Percentiles rank a stretch among this genome's conserved stretches.
phyloP scores from a whole-genome alignment of 2,797 vertebrate genomes.

The Sebastes variabilis region DNA sequence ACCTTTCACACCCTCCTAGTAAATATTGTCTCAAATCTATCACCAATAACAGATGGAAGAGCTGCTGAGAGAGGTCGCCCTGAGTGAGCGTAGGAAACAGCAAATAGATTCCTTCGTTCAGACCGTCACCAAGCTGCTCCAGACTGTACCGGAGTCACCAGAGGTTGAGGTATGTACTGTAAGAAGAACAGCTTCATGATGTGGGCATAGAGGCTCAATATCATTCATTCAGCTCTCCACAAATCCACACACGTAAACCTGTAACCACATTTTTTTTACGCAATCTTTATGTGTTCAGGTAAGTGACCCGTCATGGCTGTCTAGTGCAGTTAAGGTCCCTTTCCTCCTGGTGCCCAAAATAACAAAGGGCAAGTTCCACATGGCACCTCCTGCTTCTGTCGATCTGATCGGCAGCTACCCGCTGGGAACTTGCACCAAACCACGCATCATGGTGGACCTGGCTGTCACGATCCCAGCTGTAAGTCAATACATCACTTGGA shows the following conservation, averaged over 20 bases:
- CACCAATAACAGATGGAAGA: constrained; percentile 89
- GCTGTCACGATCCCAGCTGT: constrained; percentile 91
- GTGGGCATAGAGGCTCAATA: neutral
- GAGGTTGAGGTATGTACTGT: constrained; percentile 82
- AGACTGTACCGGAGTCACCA: constrained; percentile 79
- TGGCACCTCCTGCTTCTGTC: constrained; percentile 86
- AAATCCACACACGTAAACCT: neutral
- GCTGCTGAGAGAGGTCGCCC: constrained; percentile 90
- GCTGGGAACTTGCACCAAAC: constrained; percentile 91
- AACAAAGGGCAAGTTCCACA: constrained; percentile 90
- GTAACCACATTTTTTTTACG: neutral
- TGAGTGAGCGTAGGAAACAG: constrained; percentile 89
- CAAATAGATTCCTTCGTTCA: constrained; percentile 87
- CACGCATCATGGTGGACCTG: constrained; percentile 88
- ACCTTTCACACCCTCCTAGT: neutral
- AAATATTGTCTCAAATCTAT: neutral
- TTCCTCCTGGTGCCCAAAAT: constrained; percentile 88
- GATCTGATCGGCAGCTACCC: constrained; percentile 95
- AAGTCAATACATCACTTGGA: constrained; percentile 51
- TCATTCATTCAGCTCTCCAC: neutral
- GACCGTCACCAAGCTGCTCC: constrained; percentile 84
- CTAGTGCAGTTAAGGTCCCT: constrained; percentile 85
- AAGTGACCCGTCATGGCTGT: constrained; percentile 89
- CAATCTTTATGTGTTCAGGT: constrained; percentile 75
- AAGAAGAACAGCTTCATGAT: neutral